phyloP scores from a whole-genome alignment of 2,113 vertebrate species.

The Corvus hawaiiensis region DNA sequence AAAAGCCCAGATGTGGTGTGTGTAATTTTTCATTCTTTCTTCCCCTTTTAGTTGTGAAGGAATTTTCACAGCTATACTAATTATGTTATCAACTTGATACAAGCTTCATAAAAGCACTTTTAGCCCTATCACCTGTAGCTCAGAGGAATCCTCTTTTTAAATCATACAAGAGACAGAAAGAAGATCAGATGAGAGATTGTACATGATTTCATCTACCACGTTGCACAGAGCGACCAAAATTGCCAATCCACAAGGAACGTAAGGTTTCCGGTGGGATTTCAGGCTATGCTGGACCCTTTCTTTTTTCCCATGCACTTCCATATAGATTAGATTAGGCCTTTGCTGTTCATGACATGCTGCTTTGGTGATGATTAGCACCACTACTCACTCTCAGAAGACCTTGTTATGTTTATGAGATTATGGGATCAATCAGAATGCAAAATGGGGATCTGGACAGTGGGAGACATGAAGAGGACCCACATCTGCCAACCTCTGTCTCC shows the following conservation, averaged over 20 bases:
- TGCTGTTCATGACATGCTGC: neutral
- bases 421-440: neutral
- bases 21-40: neutral
- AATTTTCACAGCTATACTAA: neutral
- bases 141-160: conserved; percentile 1
- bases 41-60: neutral
- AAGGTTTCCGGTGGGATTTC: neutral
- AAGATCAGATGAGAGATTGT: neutral
- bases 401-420: neutral
- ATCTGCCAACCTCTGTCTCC: neutral
- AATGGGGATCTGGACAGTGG: neutral
- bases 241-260: rapidly evolving
- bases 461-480: neutral
- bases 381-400: neutral
- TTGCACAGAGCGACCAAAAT: neutral
- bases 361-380: neutral
- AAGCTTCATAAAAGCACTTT: neutral
- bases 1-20: neutral
- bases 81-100: neutral
- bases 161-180: neutral
- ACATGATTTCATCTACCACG: neutral
- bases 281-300: neutral
- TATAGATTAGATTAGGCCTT: neutral
- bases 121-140: neutral
- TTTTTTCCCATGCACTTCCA: neutral